These are phyloP conservation scores for Spodoptera frugiperda DNA, from an alignment of 1,140 invertebrate species.

Conservation along the genomic window DNA sequence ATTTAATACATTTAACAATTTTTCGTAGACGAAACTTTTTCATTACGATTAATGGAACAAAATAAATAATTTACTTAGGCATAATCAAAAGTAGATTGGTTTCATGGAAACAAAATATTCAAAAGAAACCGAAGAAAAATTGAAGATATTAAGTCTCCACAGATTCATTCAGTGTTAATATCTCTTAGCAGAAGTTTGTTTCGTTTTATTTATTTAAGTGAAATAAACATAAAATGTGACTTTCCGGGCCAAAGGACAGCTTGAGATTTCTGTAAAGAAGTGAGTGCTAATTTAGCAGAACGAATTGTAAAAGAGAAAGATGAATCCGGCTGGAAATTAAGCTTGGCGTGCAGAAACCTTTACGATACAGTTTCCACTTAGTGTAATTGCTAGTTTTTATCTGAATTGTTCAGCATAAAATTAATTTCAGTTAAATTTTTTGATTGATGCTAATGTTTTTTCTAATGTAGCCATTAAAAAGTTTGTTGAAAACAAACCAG, in stretches of 20 bases:
- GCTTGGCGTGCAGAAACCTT: constrained; percentile 46
- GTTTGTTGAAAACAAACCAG: constrained; percentile 10
- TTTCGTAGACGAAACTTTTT: background rate
- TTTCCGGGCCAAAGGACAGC: constrained; percentile 51
- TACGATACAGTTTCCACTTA: constrained; percentile 41
- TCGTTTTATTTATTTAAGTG: constrained; percentile 51
- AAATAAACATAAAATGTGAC: constrained; percentile 59
- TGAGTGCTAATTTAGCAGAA: constrained; percentile 64
- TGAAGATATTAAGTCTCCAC: constrained; percentile 51
- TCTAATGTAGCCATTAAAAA: constrained; percentile 46
- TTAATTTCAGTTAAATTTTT: constrained; percentile 42
- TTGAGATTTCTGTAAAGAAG: constrained; percentile 54
- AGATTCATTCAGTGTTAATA: constrained; percentile 49
- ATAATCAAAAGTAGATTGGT: constrained; percentile 40
- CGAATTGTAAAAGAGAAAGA: constrained; percentile 58
- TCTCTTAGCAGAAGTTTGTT: constrained; percentile 49
- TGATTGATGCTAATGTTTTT: constrained; percentile 38
- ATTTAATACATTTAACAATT: background rate
- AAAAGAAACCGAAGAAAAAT: constrained; percentile 48
- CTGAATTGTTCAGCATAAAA: constrained; percentile 13
- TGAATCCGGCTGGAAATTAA: constrained; percentile 49
- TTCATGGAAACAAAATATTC: constrained; percentile 47
- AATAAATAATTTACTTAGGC: constrained; percentile 30
- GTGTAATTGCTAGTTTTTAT: constrained; percentile 35
- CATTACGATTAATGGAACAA: constrained; percentile 31